Evolutionary conservation across 2,113 vertebrate species (phyloP).

Genomic region (Ophthalmolycus amberensis): DNA sequence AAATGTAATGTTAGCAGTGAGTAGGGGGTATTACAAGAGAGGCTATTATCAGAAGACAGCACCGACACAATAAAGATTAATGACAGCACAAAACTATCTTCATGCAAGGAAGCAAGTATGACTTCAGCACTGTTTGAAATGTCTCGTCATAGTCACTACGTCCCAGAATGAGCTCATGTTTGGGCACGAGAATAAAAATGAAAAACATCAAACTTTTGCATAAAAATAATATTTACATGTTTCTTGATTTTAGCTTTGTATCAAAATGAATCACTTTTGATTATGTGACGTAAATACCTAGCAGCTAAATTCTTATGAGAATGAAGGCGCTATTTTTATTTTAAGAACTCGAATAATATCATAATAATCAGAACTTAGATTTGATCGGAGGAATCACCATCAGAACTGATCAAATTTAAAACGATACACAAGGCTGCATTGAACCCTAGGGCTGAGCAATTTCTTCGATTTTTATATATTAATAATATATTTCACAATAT

Average conservation of each 20-base stretch:
- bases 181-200: background rate
- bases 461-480: background rate
- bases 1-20: too few species aligned
- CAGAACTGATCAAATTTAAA: too few species aligned
- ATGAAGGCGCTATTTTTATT: background rate
- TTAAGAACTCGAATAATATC: background rate
- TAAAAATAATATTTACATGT: background rate
- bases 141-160: background rate
- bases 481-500: background rate
- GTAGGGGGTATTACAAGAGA: background rate
- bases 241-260: background rate
- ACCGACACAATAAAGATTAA: background rate
- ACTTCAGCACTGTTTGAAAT: conserved; percentile 9
- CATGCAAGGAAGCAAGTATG: conserved; percentile 3
- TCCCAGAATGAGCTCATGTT: background rate
- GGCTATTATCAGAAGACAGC: conserved; percentile 13
- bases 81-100: background rate
- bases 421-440: background rate
- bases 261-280: background rate
- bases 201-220: background rate
- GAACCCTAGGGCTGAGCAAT: background rate
- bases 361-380: background rate
- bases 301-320: background rate
- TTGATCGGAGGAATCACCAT: background rate
- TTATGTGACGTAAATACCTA: background rate